These are phyloP conservation scores for Lepeophtheirus nordmannii DNA, from an alignment of 2,888 invertebrate species.

Conservation along the genomic window DNA sequence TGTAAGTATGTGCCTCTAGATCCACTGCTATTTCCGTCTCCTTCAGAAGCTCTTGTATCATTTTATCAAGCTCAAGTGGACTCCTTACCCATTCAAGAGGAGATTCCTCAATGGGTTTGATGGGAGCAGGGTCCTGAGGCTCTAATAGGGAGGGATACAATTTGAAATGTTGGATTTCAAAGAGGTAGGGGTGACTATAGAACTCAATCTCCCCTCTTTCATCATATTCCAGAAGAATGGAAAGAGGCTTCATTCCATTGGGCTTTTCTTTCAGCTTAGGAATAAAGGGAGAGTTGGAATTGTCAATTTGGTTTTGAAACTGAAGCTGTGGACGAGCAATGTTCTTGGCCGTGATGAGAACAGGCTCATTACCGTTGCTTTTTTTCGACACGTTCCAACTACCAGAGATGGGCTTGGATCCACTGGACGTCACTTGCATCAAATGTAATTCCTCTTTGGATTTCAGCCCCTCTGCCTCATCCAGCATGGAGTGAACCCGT, in stretches of 20 bases:
- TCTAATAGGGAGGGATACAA: slow-evolving; percentile 41
- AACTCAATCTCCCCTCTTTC: slow-evolving; percentile 35
- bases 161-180: slow-evolving; percentile 58
- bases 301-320: slow-evolving; percentile 59
- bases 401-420: neutral
- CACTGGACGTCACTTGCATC: slow-evolving; percentile 29
- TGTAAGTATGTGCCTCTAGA: slow-evolving; percentile 63
- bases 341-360: slow-evolving; percentile 27
- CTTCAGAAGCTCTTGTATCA: slow-evolving; percentile 49
- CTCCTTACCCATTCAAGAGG: slow-evolving; percentile 52
- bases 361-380: slow-evolving; percentile 32
- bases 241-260: slow-evolving; percentile 64
- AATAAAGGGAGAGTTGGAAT: slow-evolving; percentile 57
- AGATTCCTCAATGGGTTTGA: slow-evolving; percentile 39
- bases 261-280: slow-evolving; percentile 74
- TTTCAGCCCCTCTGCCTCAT: slow-evolving; percentile 47
- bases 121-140: slow-evolving; percentile 36
- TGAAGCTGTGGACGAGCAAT: slow-evolving; percentile 54
- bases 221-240: slow-evolving; percentile 51
- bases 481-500: slow-evolving; percentile 46
- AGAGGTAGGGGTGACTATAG: slow-evolving; percentile 73
- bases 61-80: slow-evolving; percentile 44
- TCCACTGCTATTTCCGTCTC: slow-evolving; percentile 72
- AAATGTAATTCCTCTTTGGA: slow-evolving; percentile 41
- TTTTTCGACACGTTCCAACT: slow-evolving; percentile 28